Base-by-base conservation (phyloP, 2,888 invertebrate species). In the Aphidius colemani region DNA sequence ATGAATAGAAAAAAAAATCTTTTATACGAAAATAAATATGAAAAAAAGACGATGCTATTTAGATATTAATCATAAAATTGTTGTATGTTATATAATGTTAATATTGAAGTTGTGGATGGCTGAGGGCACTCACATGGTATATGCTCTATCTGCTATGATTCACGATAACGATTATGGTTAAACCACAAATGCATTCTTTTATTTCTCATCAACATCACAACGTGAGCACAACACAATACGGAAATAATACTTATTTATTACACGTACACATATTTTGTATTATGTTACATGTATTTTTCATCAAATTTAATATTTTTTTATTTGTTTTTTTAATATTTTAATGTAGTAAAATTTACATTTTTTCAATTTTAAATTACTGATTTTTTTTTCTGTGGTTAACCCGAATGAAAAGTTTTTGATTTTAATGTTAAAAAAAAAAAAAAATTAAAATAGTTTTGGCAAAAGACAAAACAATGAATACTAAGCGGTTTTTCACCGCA, bases 131-230 rank as follows among this genome's bases (percentile, higher is more conserved):
- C 5, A 11, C 11, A 13, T 63, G 64, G 67, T 68, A 69, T 66
- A 18, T 18, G 13, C 13, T 18, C 13, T 18, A 70, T 69, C 7
- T 48, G 2, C 11, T 7, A 48, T 48, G 48, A 13, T 48, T 48
- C 48, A 48, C 48, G 30, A 30, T 13, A 65, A 65, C 67, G 68
- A 74, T 73, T 71, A 74, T 69, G 59, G 66, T 66, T 65, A 69
- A 72, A 74, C 71, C 71, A 66, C 73, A 68, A 69, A 53, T 59
- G 64, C 64, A 72, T 70, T 73, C 70, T 70, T 71, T 65, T 59
- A 58, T 50, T 49, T 63, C 56, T 57, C 30, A 30, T 30, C 30
- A 30, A 30, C 30, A 30, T 5, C 30, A 30, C 5, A 30, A 30
- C 30, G 66, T 63, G 53, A 61, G 48, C 13, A 9, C 9, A 55